phyloP scores from a whole-genome alignment of 2,113 vertebrate genomes.

The Nansenia antarctica region DNA sequence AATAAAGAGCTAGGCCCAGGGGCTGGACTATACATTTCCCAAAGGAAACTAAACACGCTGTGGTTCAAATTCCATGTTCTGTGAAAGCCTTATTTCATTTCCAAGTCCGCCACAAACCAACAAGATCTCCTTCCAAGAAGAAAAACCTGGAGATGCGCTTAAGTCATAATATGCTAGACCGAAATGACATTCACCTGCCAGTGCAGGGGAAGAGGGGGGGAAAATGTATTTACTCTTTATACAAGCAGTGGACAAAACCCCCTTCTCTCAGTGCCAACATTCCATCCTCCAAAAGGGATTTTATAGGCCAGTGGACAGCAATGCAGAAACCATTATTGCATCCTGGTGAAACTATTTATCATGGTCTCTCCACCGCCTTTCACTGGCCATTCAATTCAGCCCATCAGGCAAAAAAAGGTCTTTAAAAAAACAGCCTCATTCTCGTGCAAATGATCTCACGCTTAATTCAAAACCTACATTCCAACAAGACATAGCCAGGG shows the following conservation, averaged over 20 bases:
- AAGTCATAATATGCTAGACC: slow-evolving; percentile 37
- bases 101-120: slow-evolving; percentile 31
- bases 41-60: slow-evolving; percentile 31
- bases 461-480: slow-evolving; percentile 54
- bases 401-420: slow-evolving; percentile 42
- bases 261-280: slow-evolving; percentile 67
- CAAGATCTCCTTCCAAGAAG: slow-evolving; percentile 22
- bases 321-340: slow-evolving; percentile 74
- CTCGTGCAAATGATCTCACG: slow-evolving; percentile 61
- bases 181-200: slow-evolving; percentile 37
- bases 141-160: slow-evolving; percentile 18
- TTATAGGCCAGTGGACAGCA: slow-evolving; percentile 77
- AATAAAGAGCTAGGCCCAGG: too few species aligned
- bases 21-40: slow-evolving; percentile 12
- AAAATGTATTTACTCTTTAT: too few species aligned
- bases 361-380: slow-evolving; percentile 40
- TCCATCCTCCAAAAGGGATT: slow-evolving; percentile 71
- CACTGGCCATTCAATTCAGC: slow-evolving; percentile 44
- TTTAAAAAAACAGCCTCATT: slow-evolving; percentile 36
- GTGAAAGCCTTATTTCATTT: slow-evolving; percentile 6
- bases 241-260: slow-evolving; percentile 61
- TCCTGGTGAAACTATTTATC: slow-evolving; percentile 71
- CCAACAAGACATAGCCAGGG: slow-evolving; percentile 26
- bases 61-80: slow-evolving; percentile 37
- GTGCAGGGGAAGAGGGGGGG: slow-evolving; percentile 19